Evolutionary conservation across 2,797 vertebrate species (phyloP), one percentile per base, ranked within the genome.

Genomic region (Xenentodon cancila): DNA sequence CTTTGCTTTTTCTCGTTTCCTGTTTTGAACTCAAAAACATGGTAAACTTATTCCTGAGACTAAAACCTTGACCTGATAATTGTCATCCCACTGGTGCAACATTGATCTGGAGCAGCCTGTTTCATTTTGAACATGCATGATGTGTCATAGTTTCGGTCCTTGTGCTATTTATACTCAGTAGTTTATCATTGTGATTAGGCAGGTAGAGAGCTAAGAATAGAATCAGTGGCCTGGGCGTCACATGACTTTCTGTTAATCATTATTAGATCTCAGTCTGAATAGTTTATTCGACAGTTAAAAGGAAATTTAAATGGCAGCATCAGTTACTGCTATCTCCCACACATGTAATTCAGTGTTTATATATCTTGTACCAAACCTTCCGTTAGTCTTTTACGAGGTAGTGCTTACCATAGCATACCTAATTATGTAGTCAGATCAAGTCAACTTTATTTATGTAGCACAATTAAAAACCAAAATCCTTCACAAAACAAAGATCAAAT

Each of bases 71-170:
- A 59, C 18, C 1, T 20, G 34, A 30, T 34, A 19, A 1, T 47
- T 51, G 20, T 30, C 53, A 2, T 25, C 60, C 53, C 51, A 61
- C 64, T 45, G 6, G 9, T 47, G 64, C 37, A 63, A 12, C 22
- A 21, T 65, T 25, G 52, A 44, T 53, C 47, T 37, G 9, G n/a
- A 30, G 27, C 25, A 25, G 25, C 25, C 5, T 18, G 25, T 20
- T 48, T 13, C 7, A 13, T 42, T 55, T 52, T 53, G 42, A 20
- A 53, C 49, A 15, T 15, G 11, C 20, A 12, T 21, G 9, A 20
- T 73, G 59, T 70, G 65, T 73, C 72, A 80, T 16, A 73, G 79
- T 80, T 83, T 85, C 57, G 49, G 53, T 70, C 68, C n/a, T 8
- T 3, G 0, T 20, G 25, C 53, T 68, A 57, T 59, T 64, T 57